A percentile compares a stretch with the other conserved stretches of the same genome.
phyloP scores from a whole-genome alignment of 2,113 vertebrate genomes.

The Talpa occidentalis region DNA sequence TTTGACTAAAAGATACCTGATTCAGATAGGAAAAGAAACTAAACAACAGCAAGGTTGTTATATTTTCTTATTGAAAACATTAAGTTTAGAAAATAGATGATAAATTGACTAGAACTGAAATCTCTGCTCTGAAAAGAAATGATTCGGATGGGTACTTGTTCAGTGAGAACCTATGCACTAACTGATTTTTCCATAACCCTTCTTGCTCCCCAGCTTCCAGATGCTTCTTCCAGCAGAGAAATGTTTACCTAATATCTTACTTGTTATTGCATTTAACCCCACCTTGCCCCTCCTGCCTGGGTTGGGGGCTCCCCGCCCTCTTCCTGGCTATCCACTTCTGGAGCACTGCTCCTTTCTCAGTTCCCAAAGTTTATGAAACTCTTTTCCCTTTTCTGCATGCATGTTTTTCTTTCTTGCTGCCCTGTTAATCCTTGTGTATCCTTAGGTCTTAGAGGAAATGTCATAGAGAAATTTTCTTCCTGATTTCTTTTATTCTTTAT shows the following conservation, averaged over 20 bases:
- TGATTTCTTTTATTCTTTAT: not conserved
- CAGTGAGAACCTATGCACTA: not conserved
- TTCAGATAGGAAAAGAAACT: not conserved
- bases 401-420: not conserved
- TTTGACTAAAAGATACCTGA: not conserved
- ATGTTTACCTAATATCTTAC: not conserved
- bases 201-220: not conserved
- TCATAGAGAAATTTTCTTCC: not conserved
- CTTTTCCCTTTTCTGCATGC: not conserved
- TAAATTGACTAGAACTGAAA: not conserved
- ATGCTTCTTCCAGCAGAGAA: not conserved
- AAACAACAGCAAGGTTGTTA: not conserved
- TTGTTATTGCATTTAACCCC: not conserved
- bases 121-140: not conserved
- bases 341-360: not conserved
- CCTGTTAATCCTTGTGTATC: not conserved
- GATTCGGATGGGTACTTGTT: not conserved
- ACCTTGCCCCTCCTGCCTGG: not conserved
- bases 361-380: not conserved
- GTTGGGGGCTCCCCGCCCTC: not conserved
- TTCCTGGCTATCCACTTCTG: not conserved
- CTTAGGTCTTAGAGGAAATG: not conserved
- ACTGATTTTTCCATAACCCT: not conserved
- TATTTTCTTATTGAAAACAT: not conserved
- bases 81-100: constrained; percentile 34